Percentiles rank a stretch among this genome's conserved stretches.
phyloP scores from a whole-genome alignment of 2,113 vertebrate genomes.

The Ciconia maguari region DNA sequence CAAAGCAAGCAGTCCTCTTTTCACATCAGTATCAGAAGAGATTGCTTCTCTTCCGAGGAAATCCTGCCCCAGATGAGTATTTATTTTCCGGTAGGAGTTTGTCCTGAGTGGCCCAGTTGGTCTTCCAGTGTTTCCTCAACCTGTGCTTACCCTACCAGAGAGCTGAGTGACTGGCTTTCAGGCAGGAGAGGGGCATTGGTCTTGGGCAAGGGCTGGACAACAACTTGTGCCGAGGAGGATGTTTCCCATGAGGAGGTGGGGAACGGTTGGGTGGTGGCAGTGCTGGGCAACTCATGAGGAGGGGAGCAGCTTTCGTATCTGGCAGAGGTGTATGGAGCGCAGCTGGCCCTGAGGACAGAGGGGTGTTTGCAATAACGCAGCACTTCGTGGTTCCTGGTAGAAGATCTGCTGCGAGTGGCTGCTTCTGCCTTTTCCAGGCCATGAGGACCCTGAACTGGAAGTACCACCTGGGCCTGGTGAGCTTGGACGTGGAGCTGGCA shows the following conservation, averaged over 20 bases:
- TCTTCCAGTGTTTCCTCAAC: background rate
- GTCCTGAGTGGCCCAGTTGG: background rate
- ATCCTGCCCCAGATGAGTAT: background rate
- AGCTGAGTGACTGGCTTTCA: background rate
- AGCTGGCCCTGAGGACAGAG: background rate
- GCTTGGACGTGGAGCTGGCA: conserved; percentile 91
- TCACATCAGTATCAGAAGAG: background rate
- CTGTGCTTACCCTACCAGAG: background rate
- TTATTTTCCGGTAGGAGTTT: background rate
- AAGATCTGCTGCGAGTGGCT: background rate
- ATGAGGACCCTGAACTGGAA: conserved; percentile 99
- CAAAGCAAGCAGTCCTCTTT: background rate
- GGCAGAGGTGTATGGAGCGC: background rate
- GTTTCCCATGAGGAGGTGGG: background rate
- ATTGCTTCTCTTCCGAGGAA: background rate
- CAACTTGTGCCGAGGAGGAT: background rate
- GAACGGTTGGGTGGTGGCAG: background rate
- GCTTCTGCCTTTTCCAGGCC: conserved; percentile 75
- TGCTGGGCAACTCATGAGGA: background rate
- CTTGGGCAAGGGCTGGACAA: background rate
- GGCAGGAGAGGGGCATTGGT: background rate
- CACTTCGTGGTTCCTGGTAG: background rate
- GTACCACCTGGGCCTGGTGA: conserved; percentile 91
- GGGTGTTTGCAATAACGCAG: background rate
- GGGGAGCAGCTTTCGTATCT: background rate